Conservation (phyloP, 2,797 vertebrate species). For the Rhinoraja longicauda region DNA sequence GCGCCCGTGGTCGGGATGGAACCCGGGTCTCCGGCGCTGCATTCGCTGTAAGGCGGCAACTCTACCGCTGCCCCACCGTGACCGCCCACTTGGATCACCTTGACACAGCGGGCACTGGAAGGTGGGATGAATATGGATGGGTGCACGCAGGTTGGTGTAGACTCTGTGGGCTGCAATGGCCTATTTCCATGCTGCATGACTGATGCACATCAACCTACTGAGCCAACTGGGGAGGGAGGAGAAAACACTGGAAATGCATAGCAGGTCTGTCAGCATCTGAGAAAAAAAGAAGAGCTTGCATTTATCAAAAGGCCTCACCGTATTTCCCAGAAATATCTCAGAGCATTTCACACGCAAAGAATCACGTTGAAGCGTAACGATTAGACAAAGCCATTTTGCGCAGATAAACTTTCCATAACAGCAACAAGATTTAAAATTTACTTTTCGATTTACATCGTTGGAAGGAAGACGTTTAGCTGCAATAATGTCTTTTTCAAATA, state of each 20-base stretch:
- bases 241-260: neutral
- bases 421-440: neutral
- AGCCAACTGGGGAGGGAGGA: neutral
- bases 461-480: neutral
- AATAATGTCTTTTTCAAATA: neutral
- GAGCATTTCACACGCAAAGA: neutral
- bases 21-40: too few species aligned
- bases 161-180: too few species aligned
- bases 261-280: constrained; percentile 20
- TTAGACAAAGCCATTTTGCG: constrained; percentile 5
- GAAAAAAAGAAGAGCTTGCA: constrained; percentile 13
- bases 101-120: too few species aligned
- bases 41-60: too few species aligned
- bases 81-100: too few species aligned
- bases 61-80: too few species aligned
- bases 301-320: neutral
- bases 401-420: neutral
- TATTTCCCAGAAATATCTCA: neutral
- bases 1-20: too few species aligned
- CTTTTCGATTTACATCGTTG: neutral
- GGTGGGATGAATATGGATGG: too few species aligned
- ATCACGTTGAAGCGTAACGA: neutral
- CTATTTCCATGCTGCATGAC: too few species aligned
- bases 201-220: neutral
- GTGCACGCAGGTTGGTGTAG: too few species aligned